Conservation (phyloP, 2,797 vertebrate genomes). For the Mormyrus hasselquistii region DNA sequence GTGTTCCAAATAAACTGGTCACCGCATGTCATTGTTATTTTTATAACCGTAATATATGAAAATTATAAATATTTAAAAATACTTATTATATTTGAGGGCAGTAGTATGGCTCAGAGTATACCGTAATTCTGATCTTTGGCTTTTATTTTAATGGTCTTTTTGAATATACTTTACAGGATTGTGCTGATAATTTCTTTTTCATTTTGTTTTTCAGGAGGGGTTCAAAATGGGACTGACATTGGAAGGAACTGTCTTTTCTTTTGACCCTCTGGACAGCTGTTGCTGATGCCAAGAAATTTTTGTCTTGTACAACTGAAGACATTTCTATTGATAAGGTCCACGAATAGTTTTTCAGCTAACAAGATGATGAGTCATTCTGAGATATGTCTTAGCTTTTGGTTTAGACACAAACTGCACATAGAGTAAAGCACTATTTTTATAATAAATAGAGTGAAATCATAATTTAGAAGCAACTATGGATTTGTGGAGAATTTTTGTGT, state of each 20-base stretch:
- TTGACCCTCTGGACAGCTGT: constrained; percentile 86
- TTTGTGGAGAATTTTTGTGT: not conserved
- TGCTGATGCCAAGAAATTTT: constrained; percentile 75
- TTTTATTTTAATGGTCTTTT: not conserved
- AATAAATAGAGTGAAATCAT: constrained; percentile 40
- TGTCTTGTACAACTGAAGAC: constrained; percentile 43
- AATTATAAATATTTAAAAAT: not conserved
- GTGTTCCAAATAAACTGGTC: not conserved
- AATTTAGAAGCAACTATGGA: constrained; percentile 50
- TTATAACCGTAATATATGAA: not conserved
- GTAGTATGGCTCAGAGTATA: not conserved
- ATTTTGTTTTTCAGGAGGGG: constrained; percentile 84
- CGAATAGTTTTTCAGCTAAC: constrained; percentile 54
- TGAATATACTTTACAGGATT: not conserved
- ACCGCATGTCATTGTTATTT: not conserved
- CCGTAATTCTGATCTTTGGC: not conserved
- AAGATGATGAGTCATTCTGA: constrained; percentile 56
- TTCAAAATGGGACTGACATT: constrained; percentile 99
- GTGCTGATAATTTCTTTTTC: constrained; percentile 21
- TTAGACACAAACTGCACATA: constrained; percentile 49
- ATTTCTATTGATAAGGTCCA: constrained; percentile 64
- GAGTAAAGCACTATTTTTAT: constrained; percentile 72
- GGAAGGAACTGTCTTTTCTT: constrained; percentile 95
- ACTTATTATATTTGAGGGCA: not conserved
- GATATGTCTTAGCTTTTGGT: constrained; percentile 62